A percentile compares a stretch with the other conserved stretches of the same genome.
Evolutionary conservation across 2,797 vertebrate species (phyloP).

Genomic region (Chanos chanos): DNA sequence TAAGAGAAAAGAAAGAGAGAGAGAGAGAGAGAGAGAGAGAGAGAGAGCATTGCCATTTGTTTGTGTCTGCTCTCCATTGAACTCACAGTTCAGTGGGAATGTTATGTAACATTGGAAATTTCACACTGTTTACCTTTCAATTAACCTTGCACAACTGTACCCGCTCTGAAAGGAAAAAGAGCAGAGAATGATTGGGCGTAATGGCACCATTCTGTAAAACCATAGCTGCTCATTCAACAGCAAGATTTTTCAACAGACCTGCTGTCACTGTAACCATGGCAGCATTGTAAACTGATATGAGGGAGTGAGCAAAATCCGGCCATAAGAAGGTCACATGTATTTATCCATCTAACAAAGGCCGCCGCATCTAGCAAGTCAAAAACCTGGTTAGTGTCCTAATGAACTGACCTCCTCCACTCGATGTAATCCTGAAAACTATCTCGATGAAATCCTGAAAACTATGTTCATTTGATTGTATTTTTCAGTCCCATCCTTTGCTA

Average conservation of each 20-base stretch:
- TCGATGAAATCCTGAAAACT: constrained; percentile 3
- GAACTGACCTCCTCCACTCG: constrained; percentile 17
- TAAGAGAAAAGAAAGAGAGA: constrained; percentile 1
- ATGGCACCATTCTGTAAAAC: too few relatives aligned
- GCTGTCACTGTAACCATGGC: constrained; percentile 36
- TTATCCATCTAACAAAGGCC: constrained; percentile 23
- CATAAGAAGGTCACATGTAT: constrained; percentile 43
- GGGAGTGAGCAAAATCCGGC: constrained; percentile 32
- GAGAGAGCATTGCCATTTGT: constrained; percentile 20
- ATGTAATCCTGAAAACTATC: constrained; percentile 7
- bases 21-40: too few relatives aligned
- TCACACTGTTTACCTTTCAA: constrained; percentile 3
- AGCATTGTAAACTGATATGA: constrained; percentile 40
- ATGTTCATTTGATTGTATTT: neutral
- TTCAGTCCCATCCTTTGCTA: constrained; percentile 1
- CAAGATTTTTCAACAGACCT: neutral
- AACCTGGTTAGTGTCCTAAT: constrained; percentile 15
- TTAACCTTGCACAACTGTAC: neutral
- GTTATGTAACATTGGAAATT: constrained; percentile 2
- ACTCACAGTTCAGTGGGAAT: constrained; percentile 6
- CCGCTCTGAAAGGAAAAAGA: neutral
- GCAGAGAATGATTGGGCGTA: too few relatives aligned
- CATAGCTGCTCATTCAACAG: too few relatives aligned
- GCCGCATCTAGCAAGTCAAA: too few relatives aligned
- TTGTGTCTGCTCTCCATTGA: constrained; percentile 18